Conservation (phyloP, 2,113 vertebrate genomes). For the Corvus hawaiiensis region DNA sequence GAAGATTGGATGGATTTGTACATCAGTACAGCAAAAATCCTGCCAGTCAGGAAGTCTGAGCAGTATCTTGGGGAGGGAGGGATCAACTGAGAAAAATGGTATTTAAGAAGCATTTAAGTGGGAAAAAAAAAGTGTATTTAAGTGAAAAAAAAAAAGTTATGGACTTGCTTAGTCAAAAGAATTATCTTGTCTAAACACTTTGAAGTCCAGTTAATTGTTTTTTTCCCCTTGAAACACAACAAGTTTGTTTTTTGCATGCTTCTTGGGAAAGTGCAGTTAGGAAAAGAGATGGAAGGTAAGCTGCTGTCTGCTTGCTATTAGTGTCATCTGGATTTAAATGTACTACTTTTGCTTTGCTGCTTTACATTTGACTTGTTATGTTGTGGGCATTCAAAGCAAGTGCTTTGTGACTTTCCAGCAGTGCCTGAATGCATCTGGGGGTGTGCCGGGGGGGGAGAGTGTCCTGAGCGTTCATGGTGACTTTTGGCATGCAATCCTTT, state of each 20-base stretch:
- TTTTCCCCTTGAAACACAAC: constrained; percentile 48
- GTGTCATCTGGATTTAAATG: constrained; percentile 15
- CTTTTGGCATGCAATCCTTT: neutral
- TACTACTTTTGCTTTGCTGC: constrained; percentile 29
- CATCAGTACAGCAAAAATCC: neutral
- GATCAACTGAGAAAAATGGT: neutral
- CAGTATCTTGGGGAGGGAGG: neutral
- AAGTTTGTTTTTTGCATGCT: constrained; percentile 79
- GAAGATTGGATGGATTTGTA: neutral
- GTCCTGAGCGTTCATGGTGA: neutral
- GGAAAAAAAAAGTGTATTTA: neutral
- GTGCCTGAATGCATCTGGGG: constrained; percentile 13
- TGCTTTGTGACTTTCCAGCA: neutral
- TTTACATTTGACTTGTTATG: neutral
- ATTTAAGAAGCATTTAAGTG: neutral
- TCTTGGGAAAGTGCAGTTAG: constrained; percentile 77
- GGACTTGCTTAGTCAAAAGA: neutral
- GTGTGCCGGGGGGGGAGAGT: neutral
- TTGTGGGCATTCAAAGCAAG: neutral
- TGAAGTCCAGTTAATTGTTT: constrained; percentile 38
- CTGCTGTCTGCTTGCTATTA: constrained; percentile 13
- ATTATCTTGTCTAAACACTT: neutral
- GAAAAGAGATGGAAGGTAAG: constrained; percentile 80
- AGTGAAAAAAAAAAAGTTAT: neutral
- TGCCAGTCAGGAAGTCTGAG: neutral